Percentiles rank a stretch among this genome's conserved stretches.
Conservation (phyloP, 2,888 invertebrate species). For the Stratiomys singularior region DNA sequence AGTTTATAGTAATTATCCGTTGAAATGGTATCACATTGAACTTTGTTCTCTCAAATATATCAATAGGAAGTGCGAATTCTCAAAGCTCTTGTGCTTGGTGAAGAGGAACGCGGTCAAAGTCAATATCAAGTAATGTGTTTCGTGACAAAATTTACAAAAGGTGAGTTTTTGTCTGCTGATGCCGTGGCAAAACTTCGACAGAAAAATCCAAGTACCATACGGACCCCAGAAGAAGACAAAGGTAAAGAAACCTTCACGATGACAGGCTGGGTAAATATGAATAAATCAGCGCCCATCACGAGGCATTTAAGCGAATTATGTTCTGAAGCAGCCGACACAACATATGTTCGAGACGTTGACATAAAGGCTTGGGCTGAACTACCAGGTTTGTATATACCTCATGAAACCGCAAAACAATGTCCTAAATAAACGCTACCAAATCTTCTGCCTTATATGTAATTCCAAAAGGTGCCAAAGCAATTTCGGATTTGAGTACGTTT, state of each 20-base stretch:
- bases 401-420: background rate
- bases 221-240: conserved; percentile 90
- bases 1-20: too few species aligned
- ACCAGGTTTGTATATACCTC: conserved; percentile 73
- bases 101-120: conserved; percentile 90
- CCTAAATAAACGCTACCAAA: too few species aligned
- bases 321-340: conserved; percentile 78
- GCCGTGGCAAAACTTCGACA: conserved; percentile 96
- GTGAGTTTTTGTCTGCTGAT: conserved; percentile 95
- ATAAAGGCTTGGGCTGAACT: conserved; percentile 81
- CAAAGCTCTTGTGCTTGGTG: conserved; percentile 87
- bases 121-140: conserved; percentile 93
- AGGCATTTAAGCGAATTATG: conserved; percentile 81
- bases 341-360: conserved; percentile 82
- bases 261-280: conserved; percentile 81
- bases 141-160: conserved; percentile 87
- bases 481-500: too few species aligned
- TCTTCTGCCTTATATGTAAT: too few species aligned
- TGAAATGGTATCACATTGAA: too few species aligned
- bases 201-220: conserved; percentile 86
- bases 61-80: conserved; percentile 95
- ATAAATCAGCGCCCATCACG: conserved; percentile 76
- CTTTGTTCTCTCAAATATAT: too few species aligned
- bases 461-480: too few species aligned
- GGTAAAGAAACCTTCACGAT: conserved; percentile 86